Evolutionary conservation across 1,140 invertebrate genomes (phyloP), one percentile per base, ranked within the genome.

Genomic region (Drosophila azteca): DNA sequence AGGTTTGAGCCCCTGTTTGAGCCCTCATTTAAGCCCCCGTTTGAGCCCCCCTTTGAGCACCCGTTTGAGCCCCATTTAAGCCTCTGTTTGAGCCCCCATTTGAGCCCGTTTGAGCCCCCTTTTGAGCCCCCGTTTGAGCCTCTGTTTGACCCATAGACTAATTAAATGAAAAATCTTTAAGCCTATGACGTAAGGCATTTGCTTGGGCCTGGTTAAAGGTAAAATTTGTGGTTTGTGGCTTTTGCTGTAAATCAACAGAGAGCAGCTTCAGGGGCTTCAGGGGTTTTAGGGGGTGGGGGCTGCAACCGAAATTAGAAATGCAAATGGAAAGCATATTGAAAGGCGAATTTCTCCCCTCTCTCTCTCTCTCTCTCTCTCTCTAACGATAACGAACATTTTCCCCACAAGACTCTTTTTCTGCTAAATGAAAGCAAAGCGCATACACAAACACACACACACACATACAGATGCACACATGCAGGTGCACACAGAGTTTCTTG

Each of bases 311-410:
- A 74, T 74, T 75, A 65, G 71, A 74, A 74, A 74, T 74, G 70
- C 71, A 74, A 74, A 74, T 74, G 70, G 52, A 74, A 74, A 74
- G 70, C 70, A 75, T 65, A 74, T 74, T 64, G 52, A 74, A 74
- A 74, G 71, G 53, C 26, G 50, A 20, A 2, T 20, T 29, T 44
- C 53, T 52, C 20, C n/a, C n/a, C n/a, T n/a, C n/a, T 59, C 48
- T 51, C 26, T 58, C 43, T 9, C 24, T 39, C 29, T 20, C 51
- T 44, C 41, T 52, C 20, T 59, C 53, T 52, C 26, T 58, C 43
- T 9, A 13, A 54, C 59, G 71, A 74, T 59, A 74, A 65, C 53
- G 58, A 74, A 65, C 62, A 64, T 75, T 66, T 74, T 70, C 70
- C 70, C 70, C 71, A 58, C 53, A 66, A 74, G 71, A 29, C 61